Percentiles rank a stretch among this genome's conserved stretches.
phyloP scores from a whole-genome alignment of 2,888 invertebrate species.

The Crematogaster levior region DNA sequence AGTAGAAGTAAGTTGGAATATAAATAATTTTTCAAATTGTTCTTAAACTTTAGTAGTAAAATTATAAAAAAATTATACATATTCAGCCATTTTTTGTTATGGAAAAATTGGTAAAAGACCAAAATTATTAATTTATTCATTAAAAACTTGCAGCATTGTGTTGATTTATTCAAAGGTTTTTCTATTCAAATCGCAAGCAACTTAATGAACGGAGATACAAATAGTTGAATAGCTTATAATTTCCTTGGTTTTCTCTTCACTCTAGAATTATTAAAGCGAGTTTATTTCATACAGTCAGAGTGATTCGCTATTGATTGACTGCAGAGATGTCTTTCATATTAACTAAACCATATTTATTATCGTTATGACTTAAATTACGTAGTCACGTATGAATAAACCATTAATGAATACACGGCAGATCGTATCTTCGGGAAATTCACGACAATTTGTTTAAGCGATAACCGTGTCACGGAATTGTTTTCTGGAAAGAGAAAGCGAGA shows the following conservation, averaged over 20 bases:
- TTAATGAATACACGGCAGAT: slow-evolving; percentile 14
- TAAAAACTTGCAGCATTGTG: not conserved
- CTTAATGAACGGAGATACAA: not conserved
- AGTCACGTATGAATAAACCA: not conserved
- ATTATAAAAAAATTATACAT: not conserved
- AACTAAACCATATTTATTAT: not conserved
- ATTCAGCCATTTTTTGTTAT: not conserved
- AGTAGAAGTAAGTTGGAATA: not conserved
- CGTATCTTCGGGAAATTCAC: slow-evolving; percentile 18
- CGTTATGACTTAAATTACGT: slow-evolving; percentile 17
- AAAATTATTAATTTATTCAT: not conserved
- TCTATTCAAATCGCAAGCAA: not conserved
- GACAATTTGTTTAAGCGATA: slow-evolving; percentile 42
- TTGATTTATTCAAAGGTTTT: not conserved
- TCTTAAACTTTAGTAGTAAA: too few species aligned
- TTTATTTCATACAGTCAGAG: not conserved
- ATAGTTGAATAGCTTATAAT: not conserved
- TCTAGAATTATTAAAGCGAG: not conserved
- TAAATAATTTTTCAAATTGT: not conserved
- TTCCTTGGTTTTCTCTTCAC: not conserved
- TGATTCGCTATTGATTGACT: slow-evolving; percentile 25
- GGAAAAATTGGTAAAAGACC: not conserved
- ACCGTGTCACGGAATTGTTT: slow-evolving; percentile 12
- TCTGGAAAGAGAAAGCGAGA: not conserved
- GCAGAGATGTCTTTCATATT: not conserved